Percentiles rank a stretch among this genome's conserved stretches.
Evolutionary conservation across 1,140 invertebrate species (phyloP).

Genomic region (Thaumatotibia leucotreta): DNA sequence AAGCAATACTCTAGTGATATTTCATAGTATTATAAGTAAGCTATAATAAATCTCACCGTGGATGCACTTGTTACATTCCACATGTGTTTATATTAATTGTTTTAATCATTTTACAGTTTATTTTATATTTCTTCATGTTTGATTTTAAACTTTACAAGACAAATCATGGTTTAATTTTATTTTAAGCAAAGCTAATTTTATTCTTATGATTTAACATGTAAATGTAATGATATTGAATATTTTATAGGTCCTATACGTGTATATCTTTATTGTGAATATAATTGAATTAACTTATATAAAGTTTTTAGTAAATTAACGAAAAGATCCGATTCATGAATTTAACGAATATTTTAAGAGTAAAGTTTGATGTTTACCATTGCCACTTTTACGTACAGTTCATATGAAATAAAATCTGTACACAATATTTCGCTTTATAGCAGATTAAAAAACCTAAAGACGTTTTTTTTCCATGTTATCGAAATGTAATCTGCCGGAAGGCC

Average conservation of each 20-base stretch:
- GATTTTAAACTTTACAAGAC: not conserved
- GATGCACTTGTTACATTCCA: conserved; percentile 44
- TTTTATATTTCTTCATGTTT: not conserved
- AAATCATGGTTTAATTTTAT: not conserved
- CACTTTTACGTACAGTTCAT: not conserved
- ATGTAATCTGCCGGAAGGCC: too few relatives aligned
- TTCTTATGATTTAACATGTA: conserved; percentile 1
- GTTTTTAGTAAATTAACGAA: not conserved
- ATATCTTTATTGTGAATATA: conserved; percentile 2
- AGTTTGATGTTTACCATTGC: not conserved
- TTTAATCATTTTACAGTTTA: conserved; percentile 11
- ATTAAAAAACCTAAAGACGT: too few relatives aligned
- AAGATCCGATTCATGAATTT: not conserved
- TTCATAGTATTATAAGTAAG: not conserved
- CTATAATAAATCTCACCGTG: conserved; percentile 20
- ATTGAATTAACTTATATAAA: not conserved
- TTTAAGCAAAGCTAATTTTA: not conserved
- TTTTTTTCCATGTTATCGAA: too few relatives aligned
- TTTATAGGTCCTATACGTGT: not conserved
- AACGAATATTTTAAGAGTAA: not conserved
- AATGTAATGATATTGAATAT: not conserved
- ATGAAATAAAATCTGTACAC: too few relatives aligned
- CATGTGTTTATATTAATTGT: conserved; percentile 22
- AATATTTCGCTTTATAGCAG: too few relatives aligned
- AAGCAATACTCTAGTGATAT: conserved; percentile 9